Percentiles rank a stretch among this genome's conserved stretches.
Conservation (phyloP, 1,140 invertebrate genomes). For the Ostrea denselamellosa region DNA sequence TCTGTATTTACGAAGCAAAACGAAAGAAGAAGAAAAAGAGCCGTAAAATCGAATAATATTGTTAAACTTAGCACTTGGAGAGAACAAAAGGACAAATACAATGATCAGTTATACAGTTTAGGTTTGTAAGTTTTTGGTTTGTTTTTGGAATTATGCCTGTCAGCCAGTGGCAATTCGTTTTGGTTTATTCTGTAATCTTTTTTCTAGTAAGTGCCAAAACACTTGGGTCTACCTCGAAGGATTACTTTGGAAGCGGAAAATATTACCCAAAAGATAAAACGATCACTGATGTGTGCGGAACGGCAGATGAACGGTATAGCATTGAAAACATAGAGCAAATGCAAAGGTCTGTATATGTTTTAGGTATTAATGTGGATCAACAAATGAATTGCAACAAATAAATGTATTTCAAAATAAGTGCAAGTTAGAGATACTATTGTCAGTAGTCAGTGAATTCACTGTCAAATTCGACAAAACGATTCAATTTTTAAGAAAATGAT, state of each 20-base stretch:
- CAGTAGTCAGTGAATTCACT: too few species aligned
- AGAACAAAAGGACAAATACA: neutral
- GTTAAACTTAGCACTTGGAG: neutral
- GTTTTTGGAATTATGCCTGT: neutral
- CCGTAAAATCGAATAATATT: slow-evolving; percentile 22
- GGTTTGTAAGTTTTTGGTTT: neutral
- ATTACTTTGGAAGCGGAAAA: neutral
- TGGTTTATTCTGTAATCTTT: slow-evolving; percentile 7
- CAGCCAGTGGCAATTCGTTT: neutral
- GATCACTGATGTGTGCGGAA: slow-evolving; percentile 32
- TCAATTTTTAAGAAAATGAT: too few species aligned
- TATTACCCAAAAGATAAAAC: slow-evolving; percentile 17
- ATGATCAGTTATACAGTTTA: neutral
- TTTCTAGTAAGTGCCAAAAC: slow-evolving; percentile 4
- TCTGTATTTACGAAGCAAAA: neutral
- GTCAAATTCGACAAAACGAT: too few species aligned
- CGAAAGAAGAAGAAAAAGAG: slow-evolving; percentile 25
- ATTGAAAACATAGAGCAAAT: slow-evolving; percentile 49
- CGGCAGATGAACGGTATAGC: slow-evolving; percentile 36
- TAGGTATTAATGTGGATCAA: too few species aligned
- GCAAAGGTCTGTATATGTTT: slow-evolving; percentile 42
- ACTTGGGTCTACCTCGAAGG: neutral
- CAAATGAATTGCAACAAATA: too few species aligned
- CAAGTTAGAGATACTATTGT: too few species aligned
- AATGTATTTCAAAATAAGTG: too few species aligned